Conservation (phyloP, 2,797 vertebrate species). For the Artibeus jamaicensis region DNA sequence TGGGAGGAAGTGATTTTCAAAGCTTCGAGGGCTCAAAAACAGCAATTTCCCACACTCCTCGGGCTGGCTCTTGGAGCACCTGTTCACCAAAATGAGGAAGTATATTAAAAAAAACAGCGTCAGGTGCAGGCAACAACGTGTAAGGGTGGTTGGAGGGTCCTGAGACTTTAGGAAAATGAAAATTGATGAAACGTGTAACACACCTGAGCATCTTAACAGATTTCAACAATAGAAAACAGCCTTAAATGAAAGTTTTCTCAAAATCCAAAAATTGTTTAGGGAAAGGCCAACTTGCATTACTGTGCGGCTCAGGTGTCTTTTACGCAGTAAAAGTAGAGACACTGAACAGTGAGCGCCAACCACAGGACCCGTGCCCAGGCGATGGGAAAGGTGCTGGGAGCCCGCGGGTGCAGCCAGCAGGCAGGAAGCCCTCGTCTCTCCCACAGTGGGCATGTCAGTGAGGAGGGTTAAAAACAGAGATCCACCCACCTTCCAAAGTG, state of each 20-base stretch:
- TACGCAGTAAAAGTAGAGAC: accelerated
- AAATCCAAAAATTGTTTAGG: neutral
- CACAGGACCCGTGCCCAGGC: accelerated
- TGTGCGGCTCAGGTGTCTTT: accelerated
- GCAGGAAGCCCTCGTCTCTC: accelerated
- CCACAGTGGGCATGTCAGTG: accelerated
- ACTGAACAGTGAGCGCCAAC: neutral
- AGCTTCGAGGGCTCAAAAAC: neutral
- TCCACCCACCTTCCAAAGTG: neutral
- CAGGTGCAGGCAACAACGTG: neutral
- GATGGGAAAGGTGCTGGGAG: accelerated
- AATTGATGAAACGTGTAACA: neutral
- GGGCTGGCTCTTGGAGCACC: neutral
- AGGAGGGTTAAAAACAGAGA: neutral
- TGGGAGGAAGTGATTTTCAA: neutral
- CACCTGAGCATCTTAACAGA: neutral
- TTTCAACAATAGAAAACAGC: neutral
- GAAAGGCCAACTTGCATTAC: neutral
- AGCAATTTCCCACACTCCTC: neutral
- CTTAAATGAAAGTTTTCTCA: neutral
- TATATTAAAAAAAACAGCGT: neutral
- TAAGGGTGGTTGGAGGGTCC: neutral
- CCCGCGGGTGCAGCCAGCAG: neutral
- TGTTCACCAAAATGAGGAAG: neutral
- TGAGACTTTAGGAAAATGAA: neutral